Evolutionary conservation across 2,797 vertebrate species (phyloP), one percentile per base, ranked within the genome.

Genomic region (Alcedo atthis): DNA sequence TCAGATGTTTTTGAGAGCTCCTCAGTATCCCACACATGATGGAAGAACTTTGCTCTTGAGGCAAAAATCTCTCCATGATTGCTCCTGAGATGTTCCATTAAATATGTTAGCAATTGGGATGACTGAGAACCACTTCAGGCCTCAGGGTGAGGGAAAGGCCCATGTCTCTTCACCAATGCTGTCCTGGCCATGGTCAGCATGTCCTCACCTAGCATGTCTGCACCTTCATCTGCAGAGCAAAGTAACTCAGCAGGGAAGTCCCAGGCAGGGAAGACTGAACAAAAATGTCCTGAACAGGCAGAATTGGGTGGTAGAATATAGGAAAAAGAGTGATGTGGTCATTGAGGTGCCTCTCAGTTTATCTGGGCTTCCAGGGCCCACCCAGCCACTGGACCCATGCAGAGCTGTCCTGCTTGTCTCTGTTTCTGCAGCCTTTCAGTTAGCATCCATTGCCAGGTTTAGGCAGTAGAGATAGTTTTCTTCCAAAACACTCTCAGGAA

Each of bases 381-480:
- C 2, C 4, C 8, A 43, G 15, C 24, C 3, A 0, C 18, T 42
- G 32, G 13, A 15, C 17, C 9, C 43, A 21, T 20, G 15, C 42
- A 83, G 35, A 69, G 13, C 12, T 17, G 6, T 51, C 35, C 68
- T 25, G 32, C 30, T 20, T 53, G 30, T 46, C 1, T 1, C 7
- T 7, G 9, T 69, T 69, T 69, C 51, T 79, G 40, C 57, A 18
- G 17, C 33, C 20, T 43, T 77, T n/a, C 49, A 45, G 6, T 40
- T 35, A 73, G 14, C 1, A 1, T 1, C 17, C 8, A 9, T 57
- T 68, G 24, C 6, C 33, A 49, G 8, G 5, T 62, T 62, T 57
- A 33, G 43, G 19, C 24, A 48, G 20, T 25, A 26, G 28, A 30
- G 33, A 63, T 8, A 2, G 10, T 51, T 55, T 75, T 57, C 19